Base-by-base conservation (phyloP, 1,140 invertebrate species). In the Hestina assimilis region DNA sequence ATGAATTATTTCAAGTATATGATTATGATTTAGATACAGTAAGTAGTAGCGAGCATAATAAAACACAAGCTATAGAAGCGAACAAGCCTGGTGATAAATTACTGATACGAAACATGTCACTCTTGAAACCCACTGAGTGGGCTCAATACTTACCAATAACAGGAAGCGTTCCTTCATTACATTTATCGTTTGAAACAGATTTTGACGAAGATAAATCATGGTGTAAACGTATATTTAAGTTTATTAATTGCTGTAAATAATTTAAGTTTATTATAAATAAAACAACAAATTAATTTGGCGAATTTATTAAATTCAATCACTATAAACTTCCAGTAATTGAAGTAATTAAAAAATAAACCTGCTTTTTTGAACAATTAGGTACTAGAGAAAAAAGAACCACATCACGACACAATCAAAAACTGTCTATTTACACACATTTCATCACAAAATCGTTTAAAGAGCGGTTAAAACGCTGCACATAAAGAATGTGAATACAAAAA, bases 281-380 rank as follows among this genome's bases (percentile, higher is more conserved):
- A 67, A 68, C 68, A 73, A 75, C 43, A 59, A 47, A 76, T 82
- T 77, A 64, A 63, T 65, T 75, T 81, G 75, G 79, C 74, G 82
- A 87, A 87, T 87, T 87, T 84, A 87, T 84, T 87, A 85, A 87
- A 85, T 87, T 87, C 82, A 84, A 87, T 87, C 79, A 82, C 83
- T 76, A 72, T 75, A 53, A 76, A 80, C 79, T 85, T 80, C 81
- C 74, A 82, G 78, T 81, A 79, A 81, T 82, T 79, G 83, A 84
- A 83, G 78, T 83, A 82, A 73, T 83, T 82, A 80, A 63, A 77
- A 85, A 78, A 78, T 79, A 79, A 80, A 83, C 59, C 73, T 78
- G 80, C n/a, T n/a, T 72, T 73, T 66, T 59, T 40, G 47, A 59
- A 52, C 56, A 59, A 52, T 59, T 58, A 80, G 71, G 71, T 81